Percentiles rank a stretch among this genome's conserved stretches.
phyloP scores from a whole-genome alignment of 2,113 vertebrate genomes.

The Felis chaus region DNA sequence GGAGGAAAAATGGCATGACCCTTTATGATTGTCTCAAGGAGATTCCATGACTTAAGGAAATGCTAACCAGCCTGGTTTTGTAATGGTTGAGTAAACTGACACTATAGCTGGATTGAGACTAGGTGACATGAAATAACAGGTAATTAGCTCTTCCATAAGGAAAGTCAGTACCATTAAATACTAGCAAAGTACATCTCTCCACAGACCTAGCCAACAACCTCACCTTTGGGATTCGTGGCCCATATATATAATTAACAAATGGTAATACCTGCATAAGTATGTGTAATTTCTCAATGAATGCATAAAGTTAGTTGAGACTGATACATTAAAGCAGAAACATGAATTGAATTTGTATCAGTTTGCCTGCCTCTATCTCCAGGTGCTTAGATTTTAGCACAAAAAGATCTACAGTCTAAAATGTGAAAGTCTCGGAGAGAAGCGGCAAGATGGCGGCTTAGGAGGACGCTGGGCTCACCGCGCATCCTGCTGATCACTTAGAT shows the following conservation, averaged over 20 bases:
- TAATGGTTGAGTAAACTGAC: neutral
- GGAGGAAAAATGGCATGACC: neutral
- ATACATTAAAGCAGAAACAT: neutral
- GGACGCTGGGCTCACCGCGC: too few species aligned
- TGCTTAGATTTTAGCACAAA: conserved; percentile 8
- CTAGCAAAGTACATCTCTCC: neutral
- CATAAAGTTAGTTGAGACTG: neutral
- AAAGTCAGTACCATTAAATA: neutral
- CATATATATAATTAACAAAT: neutral
- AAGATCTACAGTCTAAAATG: neutral
- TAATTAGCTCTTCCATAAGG: neutral
- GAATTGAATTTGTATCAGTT: neutral
- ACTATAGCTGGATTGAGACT: neutral
- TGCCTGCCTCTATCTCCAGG: neutral
- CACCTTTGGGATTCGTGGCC: neutral
- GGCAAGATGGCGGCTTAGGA: too few species aligned
- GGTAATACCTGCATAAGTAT: neutral
- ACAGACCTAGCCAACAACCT: neutral
- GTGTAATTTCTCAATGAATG: neutral
- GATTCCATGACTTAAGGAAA: neutral
- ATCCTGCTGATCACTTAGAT: too few species aligned
- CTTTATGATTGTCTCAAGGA: neutral
- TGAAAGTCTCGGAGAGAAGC: neutral
- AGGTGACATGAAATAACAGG: neutral
- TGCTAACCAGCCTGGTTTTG: neutral